These are phyloP conservation scores for Megaustenia siamemsis DNA, from an alignment of 2,888 invertebrate species.

Conservation along the genomic window DNA sequence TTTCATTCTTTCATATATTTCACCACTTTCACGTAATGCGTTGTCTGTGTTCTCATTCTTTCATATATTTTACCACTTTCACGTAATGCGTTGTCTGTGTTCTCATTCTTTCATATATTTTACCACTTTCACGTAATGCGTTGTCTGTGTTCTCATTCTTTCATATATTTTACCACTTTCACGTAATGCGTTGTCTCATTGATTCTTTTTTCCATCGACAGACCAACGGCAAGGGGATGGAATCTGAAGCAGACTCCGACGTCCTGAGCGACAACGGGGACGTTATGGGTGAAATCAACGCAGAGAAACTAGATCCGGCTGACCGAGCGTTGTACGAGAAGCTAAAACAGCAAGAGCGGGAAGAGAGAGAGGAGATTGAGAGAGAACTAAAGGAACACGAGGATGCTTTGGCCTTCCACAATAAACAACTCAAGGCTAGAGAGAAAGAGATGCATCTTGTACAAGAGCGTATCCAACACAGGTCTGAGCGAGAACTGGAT, in stretches of 20 bases:
- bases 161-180: background rate
- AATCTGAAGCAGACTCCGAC: slow-evolving; percentile 46
- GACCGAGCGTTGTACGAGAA: slow-evolving; percentile 77
- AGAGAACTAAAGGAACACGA: slow-evolving; percentile 80
- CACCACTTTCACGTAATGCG: no score
- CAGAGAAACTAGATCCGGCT: slow-evolving; percentile 75
- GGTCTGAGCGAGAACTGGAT: slow-evolving; percentile 54
- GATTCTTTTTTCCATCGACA: slow-evolving; percentile 2
- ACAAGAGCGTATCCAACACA: slow-evolving; percentile 62
- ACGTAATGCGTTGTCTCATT: background rate
- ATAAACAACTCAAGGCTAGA: slow-evolving; percentile 70
- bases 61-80: no score
- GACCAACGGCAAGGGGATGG: slow-evolving; percentile 50
- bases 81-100: no score
- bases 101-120: background rate
- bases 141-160: background rate
- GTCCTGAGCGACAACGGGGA: slow-evolving; percentile 45
- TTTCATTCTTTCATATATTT: no score
- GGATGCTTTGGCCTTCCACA: slow-evolving; percentile 71
- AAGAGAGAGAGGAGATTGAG: slow-evolving; percentile 80
- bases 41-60: no score
- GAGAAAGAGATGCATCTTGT: slow-evolving; percentile 69
- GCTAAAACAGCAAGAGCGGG: slow-evolving; percentile 78
- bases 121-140: background rate
- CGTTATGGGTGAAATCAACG: slow-evolving; percentile 23